Conservation (phyloP, 2,113 vertebrate species). For the Pseudorasbora parva region DNA sequence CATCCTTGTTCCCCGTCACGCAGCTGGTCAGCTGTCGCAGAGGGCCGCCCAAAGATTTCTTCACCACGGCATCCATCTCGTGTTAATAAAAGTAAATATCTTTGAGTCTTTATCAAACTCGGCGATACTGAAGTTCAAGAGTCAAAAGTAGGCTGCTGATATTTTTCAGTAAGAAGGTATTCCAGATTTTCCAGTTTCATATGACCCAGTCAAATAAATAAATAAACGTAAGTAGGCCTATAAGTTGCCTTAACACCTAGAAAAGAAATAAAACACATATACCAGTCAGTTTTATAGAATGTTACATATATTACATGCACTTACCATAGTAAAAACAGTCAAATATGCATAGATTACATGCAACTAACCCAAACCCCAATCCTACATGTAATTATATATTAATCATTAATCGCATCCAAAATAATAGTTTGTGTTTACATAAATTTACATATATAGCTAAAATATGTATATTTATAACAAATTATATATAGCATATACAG, state of each 20-base stretch:
- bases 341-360: too few relatives aligned
- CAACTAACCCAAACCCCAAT: too few relatives aligned
- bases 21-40: slow-evolving; percentile 70
- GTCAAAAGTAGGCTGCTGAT: not conserved
- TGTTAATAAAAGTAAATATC: too few relatives aligned
- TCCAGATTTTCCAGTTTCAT: not conserved
- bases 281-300: not conserved
- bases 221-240: not conserved
- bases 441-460: too few relatives aligned
- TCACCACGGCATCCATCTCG: slow-evolving; percentile 64
- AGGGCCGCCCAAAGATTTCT: slow-evolving; percentile 65
- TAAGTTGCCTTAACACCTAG: not conserved
- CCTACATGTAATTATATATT: too few relatives aligned
- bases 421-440: too few relatives aligned
- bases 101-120: not conserved
- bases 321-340: too few relatives aligned
- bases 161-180: not conserved
- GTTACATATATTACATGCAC: too few relatives aligned
- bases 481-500: too few relatives aligned
- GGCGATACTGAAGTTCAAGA: not conserved
- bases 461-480: too few relatives aligned
- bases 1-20: slow-evolving; percentile 52
- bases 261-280: not conserved
- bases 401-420: too few relatives aligned
- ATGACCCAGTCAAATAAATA: not conserved